These are phyloP conservation scores for Eilema caniola DNA, from an alignment of 2,888 invertebrate genomes.

Conservation along the genomic window DNA sequence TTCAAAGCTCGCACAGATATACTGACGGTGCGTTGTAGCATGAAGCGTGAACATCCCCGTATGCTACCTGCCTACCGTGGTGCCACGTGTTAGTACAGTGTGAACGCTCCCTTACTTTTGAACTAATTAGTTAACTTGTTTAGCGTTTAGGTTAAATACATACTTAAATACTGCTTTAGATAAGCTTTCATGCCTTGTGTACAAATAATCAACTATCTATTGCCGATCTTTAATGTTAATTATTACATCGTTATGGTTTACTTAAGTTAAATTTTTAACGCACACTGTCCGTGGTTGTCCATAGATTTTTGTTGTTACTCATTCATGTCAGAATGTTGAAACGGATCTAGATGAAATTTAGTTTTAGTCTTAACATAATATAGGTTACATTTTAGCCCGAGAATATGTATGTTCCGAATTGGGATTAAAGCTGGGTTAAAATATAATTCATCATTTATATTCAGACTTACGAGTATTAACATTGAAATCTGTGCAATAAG, in stretches of 20 bases:
- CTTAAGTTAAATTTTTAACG: no score
- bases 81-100: slow-evolving; percentile 20
- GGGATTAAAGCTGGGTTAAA: no score
- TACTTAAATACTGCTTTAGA: background rate
- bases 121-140: slow-evolving; percentile 22
- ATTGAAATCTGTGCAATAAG: no score
- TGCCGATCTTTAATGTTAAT: background rate
- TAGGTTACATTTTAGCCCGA: no score
- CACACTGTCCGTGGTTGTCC: no score
- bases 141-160: background rate
- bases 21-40: slow-evolving; percentile 54
- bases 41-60: slow-evolving; percentile 68
- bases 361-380: no score
- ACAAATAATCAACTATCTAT: background rate
- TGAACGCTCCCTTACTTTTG: slow-evolving; percentile 31
- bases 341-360: no score
- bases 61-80: slow-evolving; percentile 39
- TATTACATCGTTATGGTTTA: background rate
- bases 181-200: background rate
- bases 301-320: no score
- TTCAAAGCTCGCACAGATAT: slow-evolving; percentile 54
- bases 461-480: no score
- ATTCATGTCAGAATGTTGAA: no score
- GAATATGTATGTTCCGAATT: no score
- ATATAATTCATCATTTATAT: no score